Base-by-base conservation (phyloP, 2,888 invertebrate species). In the Nymphalis polychloros region DNA sequence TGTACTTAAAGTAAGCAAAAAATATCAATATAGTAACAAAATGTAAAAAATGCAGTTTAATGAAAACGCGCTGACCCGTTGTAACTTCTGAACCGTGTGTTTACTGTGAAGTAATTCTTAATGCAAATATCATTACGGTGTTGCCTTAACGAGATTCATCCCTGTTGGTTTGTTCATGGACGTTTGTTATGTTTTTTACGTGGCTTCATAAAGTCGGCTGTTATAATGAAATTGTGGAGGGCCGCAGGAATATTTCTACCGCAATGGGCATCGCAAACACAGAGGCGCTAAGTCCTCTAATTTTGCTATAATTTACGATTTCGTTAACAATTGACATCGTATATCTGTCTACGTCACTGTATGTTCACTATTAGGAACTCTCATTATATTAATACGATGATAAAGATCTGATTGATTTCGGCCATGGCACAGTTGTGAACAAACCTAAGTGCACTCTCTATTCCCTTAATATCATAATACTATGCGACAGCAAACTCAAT, bases 51-150 rank as follows among this genome's bases (percentile, higher is more conserved):
- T 31, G 5, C 6, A 31, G 23, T 7, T 27, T 6, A 16, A 17
- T 50, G 17, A 35, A 57, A 31, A 19, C 59, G 41, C 13, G 27
- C 61, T 46, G 41, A 19, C 35, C 17, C 23, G 23, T 60, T 46
- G 53, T 6, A 46, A 64, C 68, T 67, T 31, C 16, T 13, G 4
- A 5, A 0, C 57, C 75, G 77, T 83, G 72, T 82, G 75, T 84
- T 78, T 31, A 71, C 68, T 50, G 67, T 68, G 63, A 69, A 77
- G 86, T 77, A 86, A 86, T 86, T 85, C 86, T 86, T 88, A 83
- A 89, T 87, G 84, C 79, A 86, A 86, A 88, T 87, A 86, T 87
- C 81, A 87, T 88, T 82, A 84, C 79, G 77, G 81, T 78, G 83
- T 79, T 79, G 82, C 79, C 77, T 79, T 85, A 87, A 87, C 84